Evolutionary conservation across 1,140 invertebrate species (phyloP).

Genomic region (Limonius californicus): DNA sequence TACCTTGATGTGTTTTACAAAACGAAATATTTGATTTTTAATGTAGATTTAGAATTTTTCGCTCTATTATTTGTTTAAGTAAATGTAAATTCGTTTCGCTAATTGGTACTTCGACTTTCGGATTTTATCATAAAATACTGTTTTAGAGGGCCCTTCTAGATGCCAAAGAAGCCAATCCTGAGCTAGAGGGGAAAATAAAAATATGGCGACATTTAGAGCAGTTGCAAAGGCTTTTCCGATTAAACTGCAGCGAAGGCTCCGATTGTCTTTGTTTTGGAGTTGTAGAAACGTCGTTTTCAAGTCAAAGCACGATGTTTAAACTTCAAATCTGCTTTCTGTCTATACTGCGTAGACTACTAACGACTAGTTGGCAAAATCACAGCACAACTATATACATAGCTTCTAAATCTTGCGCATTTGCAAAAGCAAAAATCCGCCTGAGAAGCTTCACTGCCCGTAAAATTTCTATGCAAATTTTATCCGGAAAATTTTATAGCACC

Average conservation of each 20-base stretch:
- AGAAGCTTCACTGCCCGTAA: slow-evolving; percentile 23
- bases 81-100: too few relatives aligned
- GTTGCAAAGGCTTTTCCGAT: not conserved
- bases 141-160: too few relatives aligned
- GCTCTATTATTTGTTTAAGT: too few relatives aligned
- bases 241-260: not conserved
- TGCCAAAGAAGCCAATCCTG: too few relatives aligned
- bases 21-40: slow-evolving; percentile 8
- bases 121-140: too few relatives aligned
- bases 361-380: slow-evolving; percentile 24
- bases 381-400: slow-evolving; percentile 22
- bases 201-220: too few relatives aligned
- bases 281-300: slow-evolving; percentile 12
- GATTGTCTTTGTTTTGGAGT: not conserved
- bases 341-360: slow-evolving; percentile 7
- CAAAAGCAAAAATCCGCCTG: slow-evolving; percentile 1
- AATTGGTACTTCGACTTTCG: too few relatives aligned
- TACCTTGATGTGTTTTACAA: slow-evolving; percentile 20
- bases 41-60: not conserved
- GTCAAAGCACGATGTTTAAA: slow-evolving; percentile 19
- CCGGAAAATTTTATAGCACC: slow-evolving; percentile 29
- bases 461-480: slow-evolving; percentile 35
- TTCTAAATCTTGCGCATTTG: not conserved
- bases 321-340: slow-evolving; percentile 10
- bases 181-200: too few relatives aligned